These are phyloP conservation scores for Carassius auratus DNA, from an alignment of 2,113 vertebrate genomes.

Conservation along the genomic window DNA sequence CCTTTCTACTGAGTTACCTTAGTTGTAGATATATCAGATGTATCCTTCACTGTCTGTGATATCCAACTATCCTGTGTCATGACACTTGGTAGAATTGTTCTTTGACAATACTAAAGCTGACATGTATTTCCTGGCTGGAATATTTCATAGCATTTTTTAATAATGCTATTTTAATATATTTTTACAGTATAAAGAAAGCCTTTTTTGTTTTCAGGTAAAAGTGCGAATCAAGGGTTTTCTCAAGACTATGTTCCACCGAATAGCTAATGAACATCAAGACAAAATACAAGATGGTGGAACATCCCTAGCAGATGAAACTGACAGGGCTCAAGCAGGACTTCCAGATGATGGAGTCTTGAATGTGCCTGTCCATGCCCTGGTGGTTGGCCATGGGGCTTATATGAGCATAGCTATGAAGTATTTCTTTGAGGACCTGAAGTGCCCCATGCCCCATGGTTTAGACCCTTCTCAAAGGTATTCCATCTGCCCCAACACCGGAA, in stretches of 20 bases:
- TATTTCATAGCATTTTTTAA: too few relatives aligned
- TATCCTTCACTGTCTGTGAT: too few relatives aligned
- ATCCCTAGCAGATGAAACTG: not conserved
- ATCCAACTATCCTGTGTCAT: too few relatives aligned
- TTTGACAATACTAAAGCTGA: too few relatives aligned
- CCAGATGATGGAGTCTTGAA: conserved; percentile 58
- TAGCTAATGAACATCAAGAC: conserved; percentile 65
- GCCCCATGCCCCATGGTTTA: conserved; percentile 72
- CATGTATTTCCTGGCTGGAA: too few relatives aligned
- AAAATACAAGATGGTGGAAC: conserved; percentile 48
- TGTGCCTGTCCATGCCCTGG: conserved; percentile 77
- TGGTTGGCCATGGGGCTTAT: conserved; percentile 89
- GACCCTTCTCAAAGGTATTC: conserved; percentile 63
- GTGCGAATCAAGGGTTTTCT: conserved; percentile 82
- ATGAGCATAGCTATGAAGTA: conserved; percentile 83
- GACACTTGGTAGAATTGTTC: too few relatives aligned
- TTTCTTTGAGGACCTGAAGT: conserved; percentile 84
- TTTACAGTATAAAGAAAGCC: too few relatives aligned
- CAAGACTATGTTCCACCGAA: conserved; percentile 78
- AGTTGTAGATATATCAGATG: too few relatives aligned
- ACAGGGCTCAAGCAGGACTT: conserved; percentile 41
- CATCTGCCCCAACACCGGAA: conserved; percentile 87
- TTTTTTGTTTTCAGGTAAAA: conserved; percentile 77
- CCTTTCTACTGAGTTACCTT: too few relatives aligned
- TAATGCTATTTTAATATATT: too few relatives aligned